phyloP scores from a whole-genome alignment of 2,113 vertebrate species.

The Pristiophorus japonicus region DNA sequence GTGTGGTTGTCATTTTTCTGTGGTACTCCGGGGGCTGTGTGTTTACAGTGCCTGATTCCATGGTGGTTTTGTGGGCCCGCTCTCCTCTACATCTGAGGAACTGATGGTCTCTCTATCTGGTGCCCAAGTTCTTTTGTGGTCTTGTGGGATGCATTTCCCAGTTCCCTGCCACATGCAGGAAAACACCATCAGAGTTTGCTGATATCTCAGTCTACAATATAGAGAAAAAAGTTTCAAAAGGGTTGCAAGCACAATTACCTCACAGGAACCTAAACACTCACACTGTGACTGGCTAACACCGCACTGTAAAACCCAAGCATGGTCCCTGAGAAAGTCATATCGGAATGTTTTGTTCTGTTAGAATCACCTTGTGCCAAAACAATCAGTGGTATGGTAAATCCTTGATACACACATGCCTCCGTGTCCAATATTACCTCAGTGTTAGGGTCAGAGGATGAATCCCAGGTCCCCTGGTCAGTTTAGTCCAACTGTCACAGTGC shows the following conservation, averaged over 20 bases:
- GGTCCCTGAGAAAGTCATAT: not conserved
- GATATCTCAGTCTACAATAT: not conserved
- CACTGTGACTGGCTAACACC: not conserved
- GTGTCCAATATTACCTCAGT: not conserved
- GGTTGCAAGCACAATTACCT: not conserved
- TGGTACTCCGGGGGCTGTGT: not conserved
- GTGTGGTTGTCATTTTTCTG: not conserved
- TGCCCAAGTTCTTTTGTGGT: not conserved
- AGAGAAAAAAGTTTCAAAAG: not conserved
- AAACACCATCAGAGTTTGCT: not conserved
- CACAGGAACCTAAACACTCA: not conserved
- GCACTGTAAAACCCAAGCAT: not conserved
- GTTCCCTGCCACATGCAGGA: not conserved
- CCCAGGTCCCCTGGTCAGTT: not conserved
- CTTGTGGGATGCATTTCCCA: not conserved
- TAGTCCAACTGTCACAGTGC: not conserved
- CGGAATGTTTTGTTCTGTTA: not conserved
- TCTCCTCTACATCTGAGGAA: not conserved
- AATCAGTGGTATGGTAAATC: not conserved
- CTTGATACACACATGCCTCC: not conserved
- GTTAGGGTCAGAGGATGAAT: not conserved
- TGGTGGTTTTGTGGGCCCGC: too few relatives aligned
- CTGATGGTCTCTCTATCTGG: not conserved
- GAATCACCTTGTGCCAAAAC: not conserved
- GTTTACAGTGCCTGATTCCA: not conserved